phyloP scores from a whole-genome alignment of 1,140 invertebrate genomes.

The Drosophila obscura region DNA sequence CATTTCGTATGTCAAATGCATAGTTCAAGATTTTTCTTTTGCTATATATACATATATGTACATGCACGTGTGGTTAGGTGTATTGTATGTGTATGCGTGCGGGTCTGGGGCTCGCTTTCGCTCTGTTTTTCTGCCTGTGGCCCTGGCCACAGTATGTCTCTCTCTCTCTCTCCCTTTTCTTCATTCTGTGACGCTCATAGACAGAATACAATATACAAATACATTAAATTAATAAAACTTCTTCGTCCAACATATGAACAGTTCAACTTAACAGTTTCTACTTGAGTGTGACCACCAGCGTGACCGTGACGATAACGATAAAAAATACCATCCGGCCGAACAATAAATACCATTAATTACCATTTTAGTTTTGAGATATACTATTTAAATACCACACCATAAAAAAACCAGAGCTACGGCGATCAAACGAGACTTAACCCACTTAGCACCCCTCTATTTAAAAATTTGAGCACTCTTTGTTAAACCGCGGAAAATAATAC shows the following conservation, averaged over 20 bases:
- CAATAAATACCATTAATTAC: too few relatives aligned
- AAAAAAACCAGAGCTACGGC: too few relatives aligned
- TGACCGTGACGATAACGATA: neutral
- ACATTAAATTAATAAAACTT: slow-evolving; percentile 82
- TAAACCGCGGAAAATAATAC: too few relatives aligned
- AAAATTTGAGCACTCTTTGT: too few relatives aligned
- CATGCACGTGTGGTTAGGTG: slow-evolving; percentile 29
- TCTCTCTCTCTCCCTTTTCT: slow-evolving; percentile 63
- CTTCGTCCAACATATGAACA: slow-evolving; percentile 71
- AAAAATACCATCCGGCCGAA: too few relatives aligned
- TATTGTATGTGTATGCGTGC: slow-evolving; percentile 60
- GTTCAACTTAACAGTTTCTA: slow-evolving; percentile 71
- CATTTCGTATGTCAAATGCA: slow-evolving; percentile 27
- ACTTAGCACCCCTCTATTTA: too few relatives aligned
- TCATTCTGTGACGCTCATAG: slow-evolving; percentile 68
- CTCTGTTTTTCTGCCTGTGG: slow-evolving; percentile 60
- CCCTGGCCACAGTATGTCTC: slow-evolving; percentile 71
- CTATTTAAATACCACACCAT: too few relatives aligned
- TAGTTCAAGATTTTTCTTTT: slow-evolving; percentile 26
- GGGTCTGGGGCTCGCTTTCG: slow-evolving; percentile 45
- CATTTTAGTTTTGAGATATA: too few relatives aligned
- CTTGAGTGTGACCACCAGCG: slow-evolving; percentile 37
- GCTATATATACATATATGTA: slow-evolving; percentile 48
- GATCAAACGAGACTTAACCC: too few relatives aligned
- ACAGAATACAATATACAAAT: slow-evolving; percentile 78